Percentiles rank a stretch among this genome's conserved stretches.
Evolutionary conservation across 2,888 invertebrate genomes (phyloP).

Genomic region (Cephus pulcher): DNA sequence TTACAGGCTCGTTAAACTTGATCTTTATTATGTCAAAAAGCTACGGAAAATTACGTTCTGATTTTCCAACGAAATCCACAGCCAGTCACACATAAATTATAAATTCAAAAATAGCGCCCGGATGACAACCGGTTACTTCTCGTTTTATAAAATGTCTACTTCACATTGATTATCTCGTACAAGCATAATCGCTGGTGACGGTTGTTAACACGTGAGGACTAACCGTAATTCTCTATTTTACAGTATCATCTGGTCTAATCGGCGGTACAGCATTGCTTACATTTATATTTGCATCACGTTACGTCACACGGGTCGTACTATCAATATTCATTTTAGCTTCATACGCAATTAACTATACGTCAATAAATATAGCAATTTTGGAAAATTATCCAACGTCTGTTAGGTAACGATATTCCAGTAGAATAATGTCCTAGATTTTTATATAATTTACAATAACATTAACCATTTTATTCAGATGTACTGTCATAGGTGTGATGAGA

Average conservation of each 20-base stretch:
- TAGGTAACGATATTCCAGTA: conserved; percentile 32
- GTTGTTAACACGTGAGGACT: neutral
- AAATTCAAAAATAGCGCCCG: neutral
- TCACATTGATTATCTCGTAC: neutral
- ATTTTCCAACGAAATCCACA: neutral
- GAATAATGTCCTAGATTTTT: neutral
- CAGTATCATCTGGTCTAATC: conserved; percentile 40
- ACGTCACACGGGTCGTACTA: conserved; percentile 25
- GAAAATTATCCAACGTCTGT: conserved; percentile 51
- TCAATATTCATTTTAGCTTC: conserved; percentile 38
- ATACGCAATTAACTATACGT: conserved; percentile 42
- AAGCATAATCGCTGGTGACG: neutral
- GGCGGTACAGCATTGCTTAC: conserved; percentile 35
- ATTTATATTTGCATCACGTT: conserved; percentile 30
- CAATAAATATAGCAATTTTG: conserved; percentile 35
- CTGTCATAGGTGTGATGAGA: conserved; percentile 39
- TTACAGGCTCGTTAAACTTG: neutral
- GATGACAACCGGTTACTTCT: neutral
- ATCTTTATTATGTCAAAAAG: neutral
- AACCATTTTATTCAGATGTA: conserved; percentile 39
- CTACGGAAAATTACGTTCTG: neutral
- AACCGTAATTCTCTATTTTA: conserved; percentile 13
- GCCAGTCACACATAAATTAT: neutral
- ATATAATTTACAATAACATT: neutral
- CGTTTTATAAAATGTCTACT: neutral